These are phyloP conservation scores for Agapornis canus DNA, from an alignment of 2,797 vertebrate species.

Conservation along the genomic window DNA sequence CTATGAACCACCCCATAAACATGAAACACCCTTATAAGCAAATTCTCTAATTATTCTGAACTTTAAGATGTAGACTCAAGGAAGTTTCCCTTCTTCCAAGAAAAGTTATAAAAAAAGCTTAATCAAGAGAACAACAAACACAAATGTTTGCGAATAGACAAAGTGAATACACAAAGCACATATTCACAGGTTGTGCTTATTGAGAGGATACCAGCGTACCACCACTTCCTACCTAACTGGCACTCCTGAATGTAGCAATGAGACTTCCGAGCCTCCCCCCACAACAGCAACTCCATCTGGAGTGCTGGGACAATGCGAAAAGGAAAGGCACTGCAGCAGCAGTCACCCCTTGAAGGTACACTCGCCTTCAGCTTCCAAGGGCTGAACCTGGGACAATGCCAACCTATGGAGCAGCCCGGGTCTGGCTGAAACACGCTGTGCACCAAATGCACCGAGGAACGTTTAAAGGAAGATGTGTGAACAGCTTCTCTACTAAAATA, in stretches of 20 bases:
- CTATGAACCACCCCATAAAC: neutral
- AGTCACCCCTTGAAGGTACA: rapidly evolving
- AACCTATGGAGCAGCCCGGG: neutral
- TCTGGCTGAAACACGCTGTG: neutral
- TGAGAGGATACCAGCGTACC: no score
- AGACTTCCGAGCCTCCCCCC: neutral
- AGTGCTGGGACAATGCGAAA: no score
- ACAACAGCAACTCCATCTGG: neutral
- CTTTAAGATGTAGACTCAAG: neutral
- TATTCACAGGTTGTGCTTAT: neutral
- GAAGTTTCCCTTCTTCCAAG: neutral
- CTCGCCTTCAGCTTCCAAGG: rapidly evolving
- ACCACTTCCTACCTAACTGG: neutral
- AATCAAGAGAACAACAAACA: neutral
- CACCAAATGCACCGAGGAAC: neutral
- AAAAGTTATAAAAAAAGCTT: neutral
- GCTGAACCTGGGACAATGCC: neutral
- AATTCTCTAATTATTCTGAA: neutral
- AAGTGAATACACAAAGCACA: neutral
- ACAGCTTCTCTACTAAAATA: neutral
- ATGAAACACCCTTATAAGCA: neutral
- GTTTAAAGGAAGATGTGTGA: neutral
- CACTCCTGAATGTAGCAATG: neutral
- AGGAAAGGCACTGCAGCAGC: neutral
- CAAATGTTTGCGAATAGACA: no score